Percentiles rank a stretch among this genome's conserved stretches.
phyloP scores from a whole-genome alignment of 2,797 vertebrate species.

The Pseudomugil tenellus region DNA sequence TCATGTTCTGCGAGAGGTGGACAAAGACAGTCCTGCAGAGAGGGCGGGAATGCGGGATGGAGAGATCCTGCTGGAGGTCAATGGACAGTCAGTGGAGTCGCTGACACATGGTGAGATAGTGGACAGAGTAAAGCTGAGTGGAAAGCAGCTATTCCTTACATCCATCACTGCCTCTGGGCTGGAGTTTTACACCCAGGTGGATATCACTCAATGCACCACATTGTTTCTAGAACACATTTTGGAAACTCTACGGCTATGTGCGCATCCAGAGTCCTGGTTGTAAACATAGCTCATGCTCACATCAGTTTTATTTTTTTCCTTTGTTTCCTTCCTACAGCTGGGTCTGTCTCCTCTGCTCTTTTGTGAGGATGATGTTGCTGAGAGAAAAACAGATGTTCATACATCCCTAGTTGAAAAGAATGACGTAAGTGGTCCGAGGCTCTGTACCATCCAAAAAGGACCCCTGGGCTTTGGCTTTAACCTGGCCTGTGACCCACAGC shows the following conservation, averaged over 20 bases:
- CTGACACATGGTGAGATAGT: constrained; percentile 87
- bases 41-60: constrained; percentile 88
- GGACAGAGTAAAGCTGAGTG: constrained; percentile 82
- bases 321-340: constrained; percentile 61
- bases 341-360: constrained; percentile 82
- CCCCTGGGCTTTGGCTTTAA: constrained; percentile 74
- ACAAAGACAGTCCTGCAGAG: constrained; percentile 85
- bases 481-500: constrained; percentile 65
- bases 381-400: constrained; percentile 18
- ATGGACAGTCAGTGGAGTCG: constrained; percentile 86
- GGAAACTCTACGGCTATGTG: too few relatives aligned
- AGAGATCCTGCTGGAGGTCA: constrained; percentile 92
- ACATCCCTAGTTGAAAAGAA: constrained; percentile 17
- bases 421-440: constrained; percentile 36
- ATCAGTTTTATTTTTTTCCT: not conserved
- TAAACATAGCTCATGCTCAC: not conserved
- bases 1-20: constrained; percentile 88
- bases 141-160: constrained; percentile 80
- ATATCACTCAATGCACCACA: not conserved
- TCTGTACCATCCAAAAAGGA: constrained; percentile 64
- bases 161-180: constrained; percentile 84
- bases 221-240: not conserved
- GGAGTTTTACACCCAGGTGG: constrained; percentile 89
- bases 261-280: not conserved
- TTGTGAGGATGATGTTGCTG: constrained; percentile 59